Percentiles rank a stretch among this genome's conserved stretches.
Conservation (phyloP, 2,888 invertebrate genomes). For the Nemapogon koenigi region DNA sequence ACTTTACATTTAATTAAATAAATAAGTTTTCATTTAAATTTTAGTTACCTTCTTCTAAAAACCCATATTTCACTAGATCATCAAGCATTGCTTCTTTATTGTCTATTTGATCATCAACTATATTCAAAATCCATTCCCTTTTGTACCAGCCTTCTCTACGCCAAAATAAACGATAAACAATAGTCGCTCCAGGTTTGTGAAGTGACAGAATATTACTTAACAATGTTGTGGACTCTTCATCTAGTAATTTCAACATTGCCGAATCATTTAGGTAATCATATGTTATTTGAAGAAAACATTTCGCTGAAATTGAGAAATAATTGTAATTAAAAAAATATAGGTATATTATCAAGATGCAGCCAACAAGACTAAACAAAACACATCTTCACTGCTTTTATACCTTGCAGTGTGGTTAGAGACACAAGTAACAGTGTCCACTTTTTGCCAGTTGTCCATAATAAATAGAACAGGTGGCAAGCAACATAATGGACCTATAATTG, state of each 20-base stretch:
- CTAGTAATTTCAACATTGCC: constrained; percentile 26
- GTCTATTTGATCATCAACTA: constrained; percentile 17
- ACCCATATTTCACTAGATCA: constrained; percentile 24
- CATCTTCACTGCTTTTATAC: too few species aligned
- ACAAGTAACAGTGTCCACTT: too few species aligned
- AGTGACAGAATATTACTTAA: constrained; percentile 25
- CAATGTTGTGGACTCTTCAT: constrained; percentile 23
- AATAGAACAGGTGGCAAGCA: too few species aligned
- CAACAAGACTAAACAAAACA: too few species aligned
- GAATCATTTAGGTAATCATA: constrained; percentile 29
- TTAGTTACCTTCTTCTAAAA: constrained; percentile 23
- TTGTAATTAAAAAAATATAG: background rate
- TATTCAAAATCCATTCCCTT: constrained; percentile 23
- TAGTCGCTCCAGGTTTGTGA: constrained; percentile 29
- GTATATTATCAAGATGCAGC: background rate
- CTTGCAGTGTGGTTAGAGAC: too few species aligned
- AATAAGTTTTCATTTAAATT: background rate
- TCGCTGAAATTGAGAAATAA: constrained; percentile 28
- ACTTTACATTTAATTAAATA: too few species aligned
- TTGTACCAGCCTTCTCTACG: constrained; percentile 38
- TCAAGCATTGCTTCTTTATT: background rate
- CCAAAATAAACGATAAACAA: constrained; percentile 48
- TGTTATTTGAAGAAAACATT: constrained; percentile 34
- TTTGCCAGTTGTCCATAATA: too few species aligned
- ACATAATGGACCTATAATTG: too few species aligned